These are phyloP conservation scores for Cladopsammia gracilis DNA, from an alignment of 64 coral and sea anemone genomes.

Conservation along the genomic window DNA sequence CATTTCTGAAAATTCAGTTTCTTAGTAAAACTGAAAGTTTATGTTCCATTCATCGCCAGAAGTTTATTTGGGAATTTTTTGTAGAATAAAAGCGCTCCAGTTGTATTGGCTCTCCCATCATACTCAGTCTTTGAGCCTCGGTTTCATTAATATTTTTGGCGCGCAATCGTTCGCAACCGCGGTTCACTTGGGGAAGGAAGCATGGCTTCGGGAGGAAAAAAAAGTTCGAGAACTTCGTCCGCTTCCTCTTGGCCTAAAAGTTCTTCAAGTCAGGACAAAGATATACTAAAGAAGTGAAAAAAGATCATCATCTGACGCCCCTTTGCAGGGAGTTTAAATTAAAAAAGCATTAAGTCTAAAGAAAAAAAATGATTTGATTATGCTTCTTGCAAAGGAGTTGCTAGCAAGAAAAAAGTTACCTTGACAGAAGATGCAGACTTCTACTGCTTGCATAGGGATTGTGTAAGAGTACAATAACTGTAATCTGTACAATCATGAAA, in stretches of 20 bases:
- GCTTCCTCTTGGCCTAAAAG: background rate
- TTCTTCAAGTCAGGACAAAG: background rate
- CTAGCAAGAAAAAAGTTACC: slow-evolving; percentile 36
- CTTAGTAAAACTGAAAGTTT: no score
- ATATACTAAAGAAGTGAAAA: slow-evolving; percentile 64
- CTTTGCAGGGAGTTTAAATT: slow-evolving; percentile 43
- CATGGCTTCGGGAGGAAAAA: background rate
- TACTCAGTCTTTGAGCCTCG: background rate
- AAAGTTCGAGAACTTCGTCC: background rate
- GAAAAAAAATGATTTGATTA: slow-evolving; percentile 63
- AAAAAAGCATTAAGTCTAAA: slow-evolving; percentile 43
- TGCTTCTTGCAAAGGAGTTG: slow-evolving; percentile 54
- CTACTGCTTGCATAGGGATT: slow-evolving; percentile 59
- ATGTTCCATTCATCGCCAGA: no score
- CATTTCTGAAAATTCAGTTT: no score
- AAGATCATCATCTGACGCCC: slow-evolving; percentile 50
- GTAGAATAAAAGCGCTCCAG: no score
- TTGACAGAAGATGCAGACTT: slow-evolving; percentile 63
- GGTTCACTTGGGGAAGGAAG: no score
- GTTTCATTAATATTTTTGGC: background rate
- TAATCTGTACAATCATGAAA: no score
- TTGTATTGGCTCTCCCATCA: background rate
- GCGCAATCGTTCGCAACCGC: background rate
- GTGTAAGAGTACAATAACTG: no score
- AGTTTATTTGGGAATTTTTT: no score